These are phyloP conservation scores for Sebastes goodei DNA, from an alignment of 2,797 vertebrate genomes.

Conservation along the genomic window DNA sequence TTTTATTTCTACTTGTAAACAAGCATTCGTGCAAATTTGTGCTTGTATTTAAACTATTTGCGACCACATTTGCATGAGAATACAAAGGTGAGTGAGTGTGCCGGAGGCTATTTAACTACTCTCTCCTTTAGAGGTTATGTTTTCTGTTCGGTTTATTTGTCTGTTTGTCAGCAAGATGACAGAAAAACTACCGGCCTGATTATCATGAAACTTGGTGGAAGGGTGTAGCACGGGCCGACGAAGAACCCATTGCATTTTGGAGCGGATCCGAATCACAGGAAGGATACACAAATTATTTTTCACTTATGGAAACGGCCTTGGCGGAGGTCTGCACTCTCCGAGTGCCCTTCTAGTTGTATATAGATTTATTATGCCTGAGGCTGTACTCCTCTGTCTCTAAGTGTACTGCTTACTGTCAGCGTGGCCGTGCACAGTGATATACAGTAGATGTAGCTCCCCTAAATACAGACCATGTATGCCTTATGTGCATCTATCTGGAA, in stretches of 20 bases:
- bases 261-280: not conserved
- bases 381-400: not conserved
- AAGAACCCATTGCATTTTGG: not conserved
- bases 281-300: not conserved
- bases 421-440: not conserved
- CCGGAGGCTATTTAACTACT: not conserved
- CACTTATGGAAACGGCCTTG: not conserved
- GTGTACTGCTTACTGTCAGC: not conserved
- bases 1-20: not conserved
- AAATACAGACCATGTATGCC: not conserved
- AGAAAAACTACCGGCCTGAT: not conserved
- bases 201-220: not conserved
- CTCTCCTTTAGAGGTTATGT: not conserved
- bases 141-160: not conserved
- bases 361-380: not conserved
- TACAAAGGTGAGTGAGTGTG: not conserved
- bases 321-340: not conserved
- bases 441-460: not conserved
- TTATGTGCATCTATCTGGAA: not conserved
- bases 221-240: not conserved
- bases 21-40: slow-evolving; percentile 1
- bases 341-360: not conserved
- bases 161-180: not conserved
- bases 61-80: not conserved
- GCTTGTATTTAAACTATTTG: not conserved